phyloP scores from a whole-genome alignment of 2,888 invertebrate genomes.

The Epistrophe grossulariae region DNA sequence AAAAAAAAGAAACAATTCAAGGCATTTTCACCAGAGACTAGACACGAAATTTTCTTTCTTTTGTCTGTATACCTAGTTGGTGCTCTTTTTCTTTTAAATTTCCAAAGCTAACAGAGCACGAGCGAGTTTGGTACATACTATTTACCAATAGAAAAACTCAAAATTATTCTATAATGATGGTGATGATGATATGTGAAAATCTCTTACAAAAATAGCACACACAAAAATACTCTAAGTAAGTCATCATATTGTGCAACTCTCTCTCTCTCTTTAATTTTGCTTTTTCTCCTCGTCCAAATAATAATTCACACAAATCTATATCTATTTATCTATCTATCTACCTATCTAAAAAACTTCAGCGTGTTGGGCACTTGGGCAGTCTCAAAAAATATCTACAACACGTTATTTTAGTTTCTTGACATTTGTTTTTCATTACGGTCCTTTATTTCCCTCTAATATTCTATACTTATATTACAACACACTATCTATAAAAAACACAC shows the following conservation, averaged over 20 bases:
- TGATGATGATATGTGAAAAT: background rate
- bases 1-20: slow-evolving; percentile 7
- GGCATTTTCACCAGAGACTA: slow-evolving; percentile 6
- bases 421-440: slow-evolving; percentile 77
- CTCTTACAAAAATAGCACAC: slow-evolving; percentile 13
- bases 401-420: slow-evolving; percentile 75
- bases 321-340: slow-evolving; percentile 5
- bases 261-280: background rate
- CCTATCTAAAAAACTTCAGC: slow-evolving; percentile 17
- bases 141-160: background rate
- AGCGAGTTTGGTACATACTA: background rate
- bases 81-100: background rate
- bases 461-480: slow-evolving; percentile 35
- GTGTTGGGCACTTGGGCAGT: slow-evolving; percentile 25
- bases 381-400: slow-evolving; percentile 55
- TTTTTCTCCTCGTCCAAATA: background rate
- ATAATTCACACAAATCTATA: background rate
- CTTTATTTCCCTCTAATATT: slow-evolving; percentile 63
- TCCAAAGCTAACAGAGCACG: background rate
- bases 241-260: slow-evolving; percentile 7
- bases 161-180: background rate
- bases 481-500: slow-evolving; percentile 33
- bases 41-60: background rate
- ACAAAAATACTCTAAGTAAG: slow-evolving; percentile 3
- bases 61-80: background rate